Percentiles rank a stretch among this genome's conserved stretches.
These are phyloP conservation scores for Chrysaora quinquecirrha DNA, from an alignment of 30 jellyfish, hydroid and myxozoan species.

Conservation along the genomic window DNA sequence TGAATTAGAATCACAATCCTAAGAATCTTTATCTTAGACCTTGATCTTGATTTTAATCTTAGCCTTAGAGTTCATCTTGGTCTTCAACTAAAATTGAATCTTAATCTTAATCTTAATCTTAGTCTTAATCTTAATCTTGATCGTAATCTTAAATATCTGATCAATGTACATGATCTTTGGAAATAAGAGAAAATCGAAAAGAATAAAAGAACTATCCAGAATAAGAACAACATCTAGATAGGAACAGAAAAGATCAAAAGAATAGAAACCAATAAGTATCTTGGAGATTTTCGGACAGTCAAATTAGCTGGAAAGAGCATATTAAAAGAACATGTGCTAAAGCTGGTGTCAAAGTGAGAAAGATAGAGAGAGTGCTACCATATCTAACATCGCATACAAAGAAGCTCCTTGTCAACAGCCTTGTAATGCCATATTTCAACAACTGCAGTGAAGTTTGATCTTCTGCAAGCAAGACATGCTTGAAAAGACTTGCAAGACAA, in stretches of 20 bases:
- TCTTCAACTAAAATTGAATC: too few species aligned
- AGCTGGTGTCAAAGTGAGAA: constrained; percentile 32
- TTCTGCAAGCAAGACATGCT: constrained; percentile 27
- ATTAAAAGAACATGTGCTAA: constrained; percentile 5
- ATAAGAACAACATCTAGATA: not conserved
- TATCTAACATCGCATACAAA: constrained; percentile 12
- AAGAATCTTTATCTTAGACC: too few species aligned
- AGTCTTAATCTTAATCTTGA: too few species aligned
- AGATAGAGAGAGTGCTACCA: constrained; percentile 13
- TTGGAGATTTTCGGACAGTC: not conserved
- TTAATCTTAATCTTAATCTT: too few species aligned
- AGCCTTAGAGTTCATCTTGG: too few species aligned
- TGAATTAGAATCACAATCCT: too few species aligned
- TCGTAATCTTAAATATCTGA: too few species aligned
- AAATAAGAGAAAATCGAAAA: not conserved
- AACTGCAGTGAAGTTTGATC: constrained; percentile 12
- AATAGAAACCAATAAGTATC: not conserved
- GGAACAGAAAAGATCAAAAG: not conserved
- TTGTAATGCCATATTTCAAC: constrained; percentile 12
- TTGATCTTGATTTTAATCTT: too few species aligned
- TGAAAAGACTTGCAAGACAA: constrained; percentile 22
- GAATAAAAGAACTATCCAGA: too few species aligned
- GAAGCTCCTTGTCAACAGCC: constrained; percentile 14
- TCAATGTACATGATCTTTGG: constrained; percentile 7
- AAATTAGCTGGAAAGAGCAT: constrained; percentile 7